Base-by-base conservation (phyloP, 2,113 vertebrate genomes). In the Centropus unirufus region DNA sequence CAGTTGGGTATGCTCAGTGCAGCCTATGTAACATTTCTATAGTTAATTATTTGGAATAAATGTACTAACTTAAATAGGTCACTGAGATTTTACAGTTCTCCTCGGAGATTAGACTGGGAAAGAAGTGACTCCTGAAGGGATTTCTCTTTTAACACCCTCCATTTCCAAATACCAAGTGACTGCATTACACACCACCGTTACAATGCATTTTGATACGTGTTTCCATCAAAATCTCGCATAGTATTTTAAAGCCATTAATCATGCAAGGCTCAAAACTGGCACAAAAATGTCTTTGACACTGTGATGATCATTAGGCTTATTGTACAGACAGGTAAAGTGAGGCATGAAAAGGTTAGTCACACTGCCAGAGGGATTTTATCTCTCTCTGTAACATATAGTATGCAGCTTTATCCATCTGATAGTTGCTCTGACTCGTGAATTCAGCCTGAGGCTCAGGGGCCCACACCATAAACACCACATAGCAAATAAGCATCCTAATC, bases 251-350 rank as follows among this genome's bases (percentile, higher is more conserved):
- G 29, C 66, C 67, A 77, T 93, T 94, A 89, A 93, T 89, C 81
- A 92, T 21, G 39, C 1, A 0, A 89, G 55, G n/a, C 58, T 74
- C 89, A 82, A 11, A 73, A 92, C 27, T 14, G 20, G 47, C 83
- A 72, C 27, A 52, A 62, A 95, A 95, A 34, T 64, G 44, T 57
- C 64, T 81, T n/a, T 64, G 91, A 95, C 89, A 89, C 81, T 3
- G 29, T 94, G 93, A 95, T 46, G 77, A 92, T 92, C 69, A 90
- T 96, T 93, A 96, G 57, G 78, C 58, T 94, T 64, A 96, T 69
- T 87, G 92, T 18, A 79, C 69, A 87, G 94, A 89, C 93, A 89
- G 90, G 90, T 93, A 97, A 95, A 90, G 94, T 5, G 58, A 96
- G 76, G 90, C 90, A 96, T 93, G 90, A 95, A 96, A 94, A 97